Evolutionary conservation across 1,140 invertebrate genomes (phyloP).

Genomic region (Brachionus asplanchnoidis): DNA sequence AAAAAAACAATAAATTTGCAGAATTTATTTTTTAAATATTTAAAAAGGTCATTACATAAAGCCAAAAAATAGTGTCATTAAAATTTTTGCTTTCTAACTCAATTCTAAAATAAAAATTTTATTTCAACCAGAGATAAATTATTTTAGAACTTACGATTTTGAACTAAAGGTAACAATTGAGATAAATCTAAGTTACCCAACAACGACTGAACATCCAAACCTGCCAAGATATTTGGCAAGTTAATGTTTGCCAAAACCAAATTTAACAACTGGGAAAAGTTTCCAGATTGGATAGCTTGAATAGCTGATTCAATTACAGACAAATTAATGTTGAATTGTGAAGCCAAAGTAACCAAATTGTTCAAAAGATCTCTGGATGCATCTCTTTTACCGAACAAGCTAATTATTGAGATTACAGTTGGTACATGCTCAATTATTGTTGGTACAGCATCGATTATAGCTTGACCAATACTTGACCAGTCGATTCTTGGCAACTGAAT

Average conservation of each 20-base stretch:
- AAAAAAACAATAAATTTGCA: too few species aligned
- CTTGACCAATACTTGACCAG: background rate
- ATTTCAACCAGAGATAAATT: background rate
- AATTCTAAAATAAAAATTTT: background rate
- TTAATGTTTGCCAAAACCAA: background rate
- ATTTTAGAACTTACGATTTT: background rate
- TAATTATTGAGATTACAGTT: background rate
- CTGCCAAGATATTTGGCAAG: background rate
- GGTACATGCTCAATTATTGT: background rate
- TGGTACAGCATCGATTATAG: background rate
- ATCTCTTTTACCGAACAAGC: slow-evolving; percentile 17
- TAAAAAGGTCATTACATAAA: too few species aligned
- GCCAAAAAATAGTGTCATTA: too few species aligned
- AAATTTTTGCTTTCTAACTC: background rate
- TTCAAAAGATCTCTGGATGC: background rate
- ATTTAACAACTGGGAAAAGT: background rate
- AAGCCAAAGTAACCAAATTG: background rate
- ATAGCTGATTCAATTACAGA: background rate
- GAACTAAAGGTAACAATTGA: background rate
- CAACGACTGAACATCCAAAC: background rate
- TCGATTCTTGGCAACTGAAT: background rate
- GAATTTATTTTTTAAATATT: too few species aligned
- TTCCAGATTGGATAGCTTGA: background rate
- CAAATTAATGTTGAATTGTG: background rate
- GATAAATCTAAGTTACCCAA: background rate